Base-by-base conservation (phyloP, 2,888 invertebrate species). In the Choreutis nemorana region DNA sequence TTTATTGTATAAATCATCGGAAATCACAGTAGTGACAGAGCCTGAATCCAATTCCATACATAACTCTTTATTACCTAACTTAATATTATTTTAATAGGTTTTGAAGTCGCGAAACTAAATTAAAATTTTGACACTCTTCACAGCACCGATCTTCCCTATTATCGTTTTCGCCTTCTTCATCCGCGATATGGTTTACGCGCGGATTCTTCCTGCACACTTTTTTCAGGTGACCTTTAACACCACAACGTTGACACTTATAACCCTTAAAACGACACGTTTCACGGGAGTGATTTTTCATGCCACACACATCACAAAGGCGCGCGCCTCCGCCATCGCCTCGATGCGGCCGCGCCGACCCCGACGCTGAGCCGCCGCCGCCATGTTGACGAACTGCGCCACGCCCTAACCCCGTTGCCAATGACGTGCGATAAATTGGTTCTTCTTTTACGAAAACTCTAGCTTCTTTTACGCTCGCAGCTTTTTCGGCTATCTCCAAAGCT, bases 401-500 rank as follows among this genome's bases (percentile, higher is more conserved):
- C 2, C 26, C 15, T 6, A 10, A 14, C 22, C n/a, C 10, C 25
- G 23, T 14, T 13, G 23, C 12, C 4, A 3, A 9, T 16, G n/a
- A 5, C 8, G 4, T 10, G 8, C 11, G 6, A 8, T 30, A 31
- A 25, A 31, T 28, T 24, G 33, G 30, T 24, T 27, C 28, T 22
- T 23, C 12, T 28, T 25, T 26, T 6, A 28, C 28, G 14, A 21
- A n/a, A 10, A 25, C 26, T 2, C 25, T 15, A 16, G 32, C 31
- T 16, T 18, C 22, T 10, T 26, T 23, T 11, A 32, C 35, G 23
- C 30, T 23, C 1, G 13, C 33, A 14, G 30, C 34, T 28, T 34
- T 35, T 25, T 34, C 27, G 3, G 37, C 40, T 8, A 36, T 7
- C 26, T 37, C 37, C 18, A 37, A 7, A 2, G 39, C 37, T 10